phyloP scores from a whole-genome alignment of 2,113 vertebrate genomes.

The Raphicerus campestris region DNA sequence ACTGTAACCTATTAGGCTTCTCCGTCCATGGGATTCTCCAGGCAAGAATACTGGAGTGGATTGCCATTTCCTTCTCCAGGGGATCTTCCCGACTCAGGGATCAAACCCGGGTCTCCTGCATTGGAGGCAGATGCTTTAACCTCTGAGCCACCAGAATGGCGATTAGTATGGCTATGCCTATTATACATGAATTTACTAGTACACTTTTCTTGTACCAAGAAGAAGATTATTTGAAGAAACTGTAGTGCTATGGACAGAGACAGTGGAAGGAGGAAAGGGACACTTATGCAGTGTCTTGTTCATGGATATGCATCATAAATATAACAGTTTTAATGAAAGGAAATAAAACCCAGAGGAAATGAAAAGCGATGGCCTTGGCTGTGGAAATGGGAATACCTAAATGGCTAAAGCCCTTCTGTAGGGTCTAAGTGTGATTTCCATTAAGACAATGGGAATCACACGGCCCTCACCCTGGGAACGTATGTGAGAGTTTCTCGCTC shows the following conservation, averaged over 20 bases:
- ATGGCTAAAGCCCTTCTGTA: neutral
- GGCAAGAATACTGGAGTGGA: too few species aligned
- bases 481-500: slow-evolving; percentile 24
- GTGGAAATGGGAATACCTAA: slow-evolving; percentile 34
- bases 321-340: neutral
- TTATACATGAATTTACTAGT: neutral
- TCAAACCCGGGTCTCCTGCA: too few species aligned
- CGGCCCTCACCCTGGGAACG: neutral
- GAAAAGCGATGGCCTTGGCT: slow-evolving; percentile 31
- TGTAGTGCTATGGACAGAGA: neutral
- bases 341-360: slow-evolving; percentile 40
- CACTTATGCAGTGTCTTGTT: neutral
- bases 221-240: neutral
- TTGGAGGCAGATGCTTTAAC: too few species aligned
- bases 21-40: too few species aligned
- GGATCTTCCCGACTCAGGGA: too few species aligned
- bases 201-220: neutral
- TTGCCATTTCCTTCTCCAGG: too few species aligned
- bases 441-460: slow-evolving; percentile 41
- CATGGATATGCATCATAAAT: neutral
- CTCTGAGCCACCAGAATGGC: too few species aligned
- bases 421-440: slow-evolving; percentile 41
- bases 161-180: neutral
- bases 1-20: too few species aligned
- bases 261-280: neutral